phyloP scores from a whole-genome alignment of 2,113 vertebrate genomes.

The Columba janthina region DNA sequence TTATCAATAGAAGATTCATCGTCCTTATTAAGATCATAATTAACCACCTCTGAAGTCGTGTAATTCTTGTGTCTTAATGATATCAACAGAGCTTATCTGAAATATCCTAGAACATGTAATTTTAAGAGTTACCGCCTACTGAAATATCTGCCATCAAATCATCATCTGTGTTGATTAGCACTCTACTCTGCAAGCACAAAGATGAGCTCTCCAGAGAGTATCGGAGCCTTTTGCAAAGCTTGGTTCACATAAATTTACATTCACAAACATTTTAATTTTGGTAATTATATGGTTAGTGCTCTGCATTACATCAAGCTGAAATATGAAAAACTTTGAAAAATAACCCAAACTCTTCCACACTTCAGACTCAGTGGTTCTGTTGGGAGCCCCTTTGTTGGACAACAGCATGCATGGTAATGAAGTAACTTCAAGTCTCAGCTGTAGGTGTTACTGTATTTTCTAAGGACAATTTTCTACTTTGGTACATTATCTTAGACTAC shows the following conservation, averaged over 20 bases:
- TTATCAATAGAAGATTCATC: not conserved
- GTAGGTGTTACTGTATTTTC: not conserved
- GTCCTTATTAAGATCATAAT: not conserved
- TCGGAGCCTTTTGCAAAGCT: not conserved
- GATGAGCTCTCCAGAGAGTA: not conserved
- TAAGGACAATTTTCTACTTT: not conserved
- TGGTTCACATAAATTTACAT: not conserved
- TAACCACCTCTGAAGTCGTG: not conserved
- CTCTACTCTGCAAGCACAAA: not conserved
- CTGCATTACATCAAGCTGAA: not conserved
- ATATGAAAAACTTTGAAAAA: not conserved
- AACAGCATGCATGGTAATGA: fast-evolving
- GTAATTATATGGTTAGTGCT: not conserved
- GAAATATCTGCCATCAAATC: constrained; percentile 14
- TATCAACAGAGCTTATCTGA: not conserved
- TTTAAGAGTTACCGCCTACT: not conserved
- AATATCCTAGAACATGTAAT: not conserved
- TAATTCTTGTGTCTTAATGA: not conserved
- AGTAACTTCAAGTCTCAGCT: not conserved
- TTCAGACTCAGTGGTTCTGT: not conserved
- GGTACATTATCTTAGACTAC: not conserved
- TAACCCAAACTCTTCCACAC: not conserved
- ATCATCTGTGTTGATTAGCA: constrained; percentile 7
- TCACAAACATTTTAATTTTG: not conserved
- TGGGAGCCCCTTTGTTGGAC: not conserved